A percentile compares a stretch with the other conserved stretches of the same genome.
phyloP scores from a whole-genome alignment of 2,797 vertebrate genomes.

The Ataeniobius toweri region DNA sequence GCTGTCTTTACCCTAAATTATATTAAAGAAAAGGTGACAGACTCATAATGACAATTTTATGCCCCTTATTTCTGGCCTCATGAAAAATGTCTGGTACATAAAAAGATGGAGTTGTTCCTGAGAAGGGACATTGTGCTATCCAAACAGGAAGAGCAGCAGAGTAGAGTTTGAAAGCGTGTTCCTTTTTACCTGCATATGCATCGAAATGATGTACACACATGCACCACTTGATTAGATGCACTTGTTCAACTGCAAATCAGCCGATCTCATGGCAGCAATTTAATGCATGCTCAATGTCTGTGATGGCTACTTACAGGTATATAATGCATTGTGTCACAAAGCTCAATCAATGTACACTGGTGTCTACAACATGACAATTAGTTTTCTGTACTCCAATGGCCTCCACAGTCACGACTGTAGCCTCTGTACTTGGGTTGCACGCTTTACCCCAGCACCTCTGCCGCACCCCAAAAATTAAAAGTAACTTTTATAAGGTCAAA shows the following conservation, averaged over 20 bases:
- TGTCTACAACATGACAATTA: neutral
- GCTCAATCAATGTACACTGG: neutral
- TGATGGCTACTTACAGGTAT: no score
- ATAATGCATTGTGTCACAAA: no score
- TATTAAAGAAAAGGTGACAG: constrained; percentile 4
- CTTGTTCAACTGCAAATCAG: neutral
- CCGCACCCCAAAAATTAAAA: no score
- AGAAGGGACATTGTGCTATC: neutral
- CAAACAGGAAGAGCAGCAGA: neutral
- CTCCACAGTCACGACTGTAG: no score
- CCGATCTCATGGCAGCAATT: neutral
- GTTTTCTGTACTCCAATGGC: no score
- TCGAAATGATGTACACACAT: neutral
- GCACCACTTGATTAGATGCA: neutral
- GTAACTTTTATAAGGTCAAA: no score
- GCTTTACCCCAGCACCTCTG: no score
- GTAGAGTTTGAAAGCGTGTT: neutral
- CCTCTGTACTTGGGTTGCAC: no score
- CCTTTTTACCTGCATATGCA: neutral
- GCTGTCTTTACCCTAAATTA: constrained; percentile 3
- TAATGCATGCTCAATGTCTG: no score
- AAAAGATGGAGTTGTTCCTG: neutral
- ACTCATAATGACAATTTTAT: neutral
- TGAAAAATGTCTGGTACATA: neutral
- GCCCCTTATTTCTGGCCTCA: no score